Evolutionary conservation across 2,888 invertebrate genomes (phyloP), one percentile per base, ranked within the genome.

Genomic region (Erebia epiphron): DNA sequence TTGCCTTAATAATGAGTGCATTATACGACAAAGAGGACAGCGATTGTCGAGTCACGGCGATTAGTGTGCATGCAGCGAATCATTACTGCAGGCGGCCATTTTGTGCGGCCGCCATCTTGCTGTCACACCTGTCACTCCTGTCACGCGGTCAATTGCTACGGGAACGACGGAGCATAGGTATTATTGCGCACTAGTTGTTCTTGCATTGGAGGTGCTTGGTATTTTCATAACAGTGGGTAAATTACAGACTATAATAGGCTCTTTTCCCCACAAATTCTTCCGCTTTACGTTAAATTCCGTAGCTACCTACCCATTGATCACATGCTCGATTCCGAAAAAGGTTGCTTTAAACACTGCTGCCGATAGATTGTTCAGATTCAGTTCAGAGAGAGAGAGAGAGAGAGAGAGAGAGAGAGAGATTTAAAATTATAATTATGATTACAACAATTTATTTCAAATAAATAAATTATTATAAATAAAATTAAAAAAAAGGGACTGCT

Each of bases 31-130:
- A 71, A 71, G 70, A 69, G 72, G 67, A 66, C 60, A 57, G 66
- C 35, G 60, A 71, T 71, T 65, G 75, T 68, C 71, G 60, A 77
- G 72, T 76, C 76, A 76, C 71, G 71, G 67, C 66, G 73, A 74
- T 78, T 78, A 77, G 77, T 77, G 77, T 68, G 66, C 74, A 72
- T 67, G 69, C 70, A 71, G 75, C 75, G 78, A 62, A 68, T 70
- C 75, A 73, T 73, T 74, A 70, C 73, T 71, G 70, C 72, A 60
- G 67, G 21, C 67, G 67, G 76, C 69, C 72, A 72, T 73, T 74
- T 71, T 56, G 67, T 71, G 68, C 67, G 56, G 61, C 68, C 69
- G 74, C 73, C 73, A 75, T 76, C 73, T 76, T 76, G 72, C 66
- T 68, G 77, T 72, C 71, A 65, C 61, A 70, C 26, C 26, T 26